Percentiles rank a stretch among this genome's conserved stretches.
These are phyloP conservation scores for Dryadula phaetusa DNA, from an alignment of 2,888 invertebrate species.

Conservation along the genomic window DNA sequence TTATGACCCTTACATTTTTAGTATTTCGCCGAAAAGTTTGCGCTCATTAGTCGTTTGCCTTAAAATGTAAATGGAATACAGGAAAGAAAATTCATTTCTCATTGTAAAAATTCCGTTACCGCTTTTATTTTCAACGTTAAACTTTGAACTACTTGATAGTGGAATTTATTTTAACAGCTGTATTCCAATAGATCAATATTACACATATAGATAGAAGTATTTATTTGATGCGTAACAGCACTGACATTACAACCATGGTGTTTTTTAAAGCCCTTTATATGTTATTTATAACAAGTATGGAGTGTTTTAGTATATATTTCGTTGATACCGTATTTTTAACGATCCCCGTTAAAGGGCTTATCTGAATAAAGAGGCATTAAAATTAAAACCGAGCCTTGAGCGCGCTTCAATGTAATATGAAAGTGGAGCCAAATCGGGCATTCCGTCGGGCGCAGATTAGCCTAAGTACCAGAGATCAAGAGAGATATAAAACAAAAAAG, in stretches of 20 bases:
- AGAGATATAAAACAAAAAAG: conserved; percentile 26
- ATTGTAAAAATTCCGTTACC: conserved; percentile 22
- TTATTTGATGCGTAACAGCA: no score
- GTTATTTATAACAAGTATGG: background rate
- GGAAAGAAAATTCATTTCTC: conserved; percentile 22
- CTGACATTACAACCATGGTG: no score
- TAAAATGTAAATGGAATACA: conserved; percentile 27
- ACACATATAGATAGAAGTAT: background rate
- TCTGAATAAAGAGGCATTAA: conserved; percentile 28
- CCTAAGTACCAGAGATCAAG: conserved; percentile 32
- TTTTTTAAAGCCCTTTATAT: background rate
- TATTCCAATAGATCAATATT: background rate
- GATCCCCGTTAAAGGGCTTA: conserved; percentile 17
- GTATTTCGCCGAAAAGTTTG: conserved; percentile 13
- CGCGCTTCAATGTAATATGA: conserved; percentile 29
- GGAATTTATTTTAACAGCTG: background rate
- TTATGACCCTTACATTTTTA: conserved; percentile 24
- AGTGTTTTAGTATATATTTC: conserved; percentile 1
- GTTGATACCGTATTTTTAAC: conserved; percentile 9
- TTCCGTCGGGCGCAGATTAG: conserved; percentile 29
- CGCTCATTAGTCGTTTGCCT: conserved; percentile 29
- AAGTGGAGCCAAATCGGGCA: conserved; percentile 31
- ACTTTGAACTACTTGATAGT: background rate
- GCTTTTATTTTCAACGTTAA: background rate
- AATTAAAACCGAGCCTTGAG: conserved; percentile 31